Base-by-base conservation (phyloP, 2,113 vertebrate genomes). In the Progne subis region DNA sequence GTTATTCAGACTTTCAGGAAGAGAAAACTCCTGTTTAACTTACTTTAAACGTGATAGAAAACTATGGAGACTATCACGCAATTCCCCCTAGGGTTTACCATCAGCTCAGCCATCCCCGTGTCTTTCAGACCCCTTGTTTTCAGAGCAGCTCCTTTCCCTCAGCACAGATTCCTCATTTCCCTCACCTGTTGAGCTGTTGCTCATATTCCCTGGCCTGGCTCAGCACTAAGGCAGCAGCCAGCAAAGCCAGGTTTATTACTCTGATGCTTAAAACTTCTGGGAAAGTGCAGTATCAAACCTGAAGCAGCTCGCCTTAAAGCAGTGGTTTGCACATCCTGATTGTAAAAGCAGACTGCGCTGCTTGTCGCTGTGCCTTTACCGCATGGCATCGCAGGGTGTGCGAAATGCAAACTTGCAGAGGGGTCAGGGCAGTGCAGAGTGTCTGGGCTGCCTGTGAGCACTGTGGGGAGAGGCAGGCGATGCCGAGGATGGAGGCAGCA, bases 1-100 rank as follows among this genome's bases (percentile, higher is more conserved):
- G 8, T 16, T 4, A 12, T 61, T 59, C n/a, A 61, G 8, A 24
- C 18, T 28, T 71, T 53, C 20, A 32, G 11, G 55, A 61, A 41
- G 25, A 49, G 63, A 53, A 64, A 56, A 18, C 4, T 43, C 23
- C 8, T 14, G 2, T 63, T 46, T 26, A 18, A 24, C 53, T 43
- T 43, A 13, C 13, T 72, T 65, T 55, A 6, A 8, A 26, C 17
- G 8, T 16, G 24, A 14, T 25, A 15, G 34, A 55, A 20, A 29
- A 2, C 47, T 4, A 9, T 1, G 1, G 25, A 43, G 14, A 15
- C 2, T 5, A 8, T 28, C 1, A 4, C 1, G 3, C 21, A 23
- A 9, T 29, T 52, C 24, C 12, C 11, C 1, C 0, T 7, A 7
- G 68, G 55, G 8, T 28, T 37, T 5, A 34, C 28, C 19, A 25